Base-by-base conservation (phyloP, 1,140 invertebrate genomes). In the Limonius californicus region DNA sequence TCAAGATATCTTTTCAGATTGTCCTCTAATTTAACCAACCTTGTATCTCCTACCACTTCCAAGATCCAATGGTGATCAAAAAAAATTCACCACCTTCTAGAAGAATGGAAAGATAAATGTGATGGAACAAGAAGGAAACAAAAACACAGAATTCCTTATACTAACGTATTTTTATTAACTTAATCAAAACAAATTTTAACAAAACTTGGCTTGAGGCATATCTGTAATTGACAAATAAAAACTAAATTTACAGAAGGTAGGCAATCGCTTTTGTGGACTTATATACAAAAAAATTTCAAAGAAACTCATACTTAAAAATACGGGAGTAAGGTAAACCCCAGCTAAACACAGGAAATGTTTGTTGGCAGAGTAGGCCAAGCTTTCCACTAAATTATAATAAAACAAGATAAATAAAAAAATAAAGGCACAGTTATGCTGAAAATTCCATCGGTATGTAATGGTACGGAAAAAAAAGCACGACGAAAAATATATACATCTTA, bases 351-450 rank as follows among this genome's bases (percentile, higher is more conserved):
- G n/a, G 16, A 19, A 50, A 50, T 18, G 20, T 42, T 18, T 19
- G 19, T 30, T 15, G 15, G 20, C 30, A 61, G 61, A 69, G 62
- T 70, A 70, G 66, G 66, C 66, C 66, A 70, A 62, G 62, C 20
- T 23, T 9, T 57, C 21, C 18, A 54, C 4, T 15, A 23, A 54
- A 60, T 62, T 35, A 19, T 58, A 55, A 45, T 19, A 66, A 55
- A 43, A 59, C 45, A 59, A 61, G 60, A 63, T 63, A 65, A 62
- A 68, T 65, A 68, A 68, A 68, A 68, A 68, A 68, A 70, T 70
- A 68, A 68, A 67, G 64, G 67, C 62, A 68, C 67, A 65, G 53
- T 27, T 21, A 62, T 69, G 68, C 64, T 68, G 66, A 67, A 68
- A 68, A 68, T 63, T 70, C 60, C 67, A 63, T 65, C 53, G 20